Evolutionary conservation across 1,140 invertebrate genomes (phyloP), one percentile per base, ranked within the genome.

Genomic region (Lucilia sericata): DNA sequence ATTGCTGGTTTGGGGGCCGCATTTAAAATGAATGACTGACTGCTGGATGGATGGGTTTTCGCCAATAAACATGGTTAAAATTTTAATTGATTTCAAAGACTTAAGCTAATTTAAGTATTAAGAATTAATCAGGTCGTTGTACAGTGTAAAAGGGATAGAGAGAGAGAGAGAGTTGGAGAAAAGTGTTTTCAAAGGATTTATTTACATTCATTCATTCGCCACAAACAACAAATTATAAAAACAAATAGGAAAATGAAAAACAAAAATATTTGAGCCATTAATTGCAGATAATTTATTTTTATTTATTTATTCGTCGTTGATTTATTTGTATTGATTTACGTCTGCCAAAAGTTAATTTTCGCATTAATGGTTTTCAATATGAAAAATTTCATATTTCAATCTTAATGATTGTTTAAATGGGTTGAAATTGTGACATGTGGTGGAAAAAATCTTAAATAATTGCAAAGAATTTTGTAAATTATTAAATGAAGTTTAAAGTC

Each of bases 261-360:
- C 8, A 60, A 60, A 14, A 17, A n/a, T 60, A 14, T 17, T 80
- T 49, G 19, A 25, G 76, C 76, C 49, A 80, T 80, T 80, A 80
- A 80, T 80, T 80, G 76, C 42, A 80, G 76, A 80, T 80, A 51
- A 80, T 80, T 80, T 80, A 80, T 80, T 70, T 30, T 30, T 30
- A 30, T 30, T 30, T 30, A 30, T 30, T 30, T 30, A 30, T 30
- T 30, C 25, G 25, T 25, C n/a, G n/a, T 70, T 70, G 8, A 70
- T 25, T 21, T 70, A 70, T 70, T 70, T 70, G 65, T 21, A 70
- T 70, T 70, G 65, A 70, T 70, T 70, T 21, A 70, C 21, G 19
- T 21, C 14, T 60, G 55, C n/a, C 55, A 60, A n/a, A 42, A 42
- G 42, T 55, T 55, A 55, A 10, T 17, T 55, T 14, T 55, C n/a